Evolutionary conservation across 37 sponge, comb jelly and placozoan genomes (phyloP), one percentile per base, ranked within the genome.

Genomic region (Lycopodina hypogea): DNA sequence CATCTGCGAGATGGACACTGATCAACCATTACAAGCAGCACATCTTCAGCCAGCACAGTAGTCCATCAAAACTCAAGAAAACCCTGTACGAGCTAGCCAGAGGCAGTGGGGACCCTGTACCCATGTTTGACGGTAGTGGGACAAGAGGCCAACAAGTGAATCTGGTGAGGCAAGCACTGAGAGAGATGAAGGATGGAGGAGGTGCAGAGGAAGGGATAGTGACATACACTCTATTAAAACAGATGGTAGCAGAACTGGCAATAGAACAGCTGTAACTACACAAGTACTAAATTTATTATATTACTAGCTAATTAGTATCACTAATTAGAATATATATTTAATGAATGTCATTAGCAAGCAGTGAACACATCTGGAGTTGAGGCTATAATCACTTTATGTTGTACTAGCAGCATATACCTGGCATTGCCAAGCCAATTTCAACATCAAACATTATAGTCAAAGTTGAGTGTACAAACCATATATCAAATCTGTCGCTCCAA

Each of bases 1-100:
- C 68, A 21, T 67, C 66, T 14, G 73, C 83, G 11, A 79, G 82
- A 76, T 61, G 77, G 48, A 81, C 52, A 23, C 63, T 90, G 0
- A 61, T 90, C 4, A 79, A 90, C 38, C 52, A 60, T 57, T 90
- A 90, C 81, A 86, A 90, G 56, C 60, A 80, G 42, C 53, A 63
- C 36, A 65, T 90, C 26, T 90, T 90, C 69, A 59, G 63, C 24
- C 51, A 35, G 0, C 48, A 71, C 26, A 83, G 71, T n/a, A 57
- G 41, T 15, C 71, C 81, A 17, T 37, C 36, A 0, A 4, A 81
- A 24, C 74, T 90, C 0, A 90, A 90, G 40, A 72, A 35, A 39
- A 85, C 84, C 56, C 63, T 90, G 30, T 64, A 84, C 56, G 77
- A 77, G 53, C 64, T 90, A 41, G 36, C 51, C 3, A 78, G 6